Base-by-base conservation (phyloP, 53 echinoderm and acorn worm species). In the Luidia sarsii region DNA sequence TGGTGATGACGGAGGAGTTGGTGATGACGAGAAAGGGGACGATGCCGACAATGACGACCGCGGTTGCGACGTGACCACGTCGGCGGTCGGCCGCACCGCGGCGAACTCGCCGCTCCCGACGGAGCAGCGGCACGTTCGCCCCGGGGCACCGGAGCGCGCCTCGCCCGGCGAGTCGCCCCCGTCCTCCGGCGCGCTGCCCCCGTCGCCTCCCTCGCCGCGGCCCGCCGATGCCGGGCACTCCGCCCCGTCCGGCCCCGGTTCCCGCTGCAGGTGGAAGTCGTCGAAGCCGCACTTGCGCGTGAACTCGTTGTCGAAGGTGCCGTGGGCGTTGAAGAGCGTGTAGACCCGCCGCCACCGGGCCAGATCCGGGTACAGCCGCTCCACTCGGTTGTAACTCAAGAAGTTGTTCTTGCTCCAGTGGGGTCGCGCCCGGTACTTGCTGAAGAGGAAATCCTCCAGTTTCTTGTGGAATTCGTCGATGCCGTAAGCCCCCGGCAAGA, bases 401-500 rank as follows among this genome's bases (percentile, higher is more conserved):
- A 94, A 94, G 87, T 94, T 91, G 57, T 94, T 94, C 71, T 94
- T 94, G 41, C 89, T 83, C 94, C 94, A 94, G 82, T 94, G 94
- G 57, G 94, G 94, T 50, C 94, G 73, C 15, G 94, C 91, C 49
- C 67, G 64, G 79, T 91, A 94, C 80, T 89, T 69, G 3, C 50
- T 68, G 71, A 88, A 94, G 24, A 94, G 81, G 39, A 89, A 82
- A 33, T 94, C 94, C 39, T 94, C 94, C 45, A 94, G 52, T 51
- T 91, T 91, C 64, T 85, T 67, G 66, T 94, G 94, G 60, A 91
- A 94, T 61, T 91, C 91, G 84, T 94, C 91, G 39, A 94, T 89
- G 18, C 91, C 94, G 66, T 94, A 94, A 11, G 94, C 89, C 25
- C 94, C 91, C 0, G 94, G 91, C 31, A 88, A 36, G 62, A 91